Base-by-base conservation (phyloP, 2,797 vertebrate genomes). In the Rhabdophis nuchalis region DNA sequence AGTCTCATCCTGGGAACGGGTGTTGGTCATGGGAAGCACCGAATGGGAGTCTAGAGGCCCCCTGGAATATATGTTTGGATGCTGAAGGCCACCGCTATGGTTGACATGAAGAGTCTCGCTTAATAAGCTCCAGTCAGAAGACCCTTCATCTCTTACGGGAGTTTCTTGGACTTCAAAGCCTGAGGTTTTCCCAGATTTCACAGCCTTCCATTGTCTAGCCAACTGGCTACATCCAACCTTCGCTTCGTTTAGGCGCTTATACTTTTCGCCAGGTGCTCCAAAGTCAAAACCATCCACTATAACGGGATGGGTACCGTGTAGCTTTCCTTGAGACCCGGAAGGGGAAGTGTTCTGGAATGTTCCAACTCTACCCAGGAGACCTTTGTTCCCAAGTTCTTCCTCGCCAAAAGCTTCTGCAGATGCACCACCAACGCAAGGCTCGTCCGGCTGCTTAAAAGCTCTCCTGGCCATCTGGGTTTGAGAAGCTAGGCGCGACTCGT, bases 141-240 rank as follows among this genome's bases (percentile, higher is more conserved):
- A 97, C 46, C 95, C 95, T 77, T 96, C 97, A 11, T 98, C 98
- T 93, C 97, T 97, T 85, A 98, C 98, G 0, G 98, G 98, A 90
- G 97, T 88, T 93, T 98, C 98, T 93, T 96, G 96, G 61, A 97
- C 82, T 85, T 96, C 93, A 85, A 95, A 94, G 27, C 72, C 64
- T 52, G 89, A 91, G 61, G 89, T 93, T 68, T 90, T 94, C 89
- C 97, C 86, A 36, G 90, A 87, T 16, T 89, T 85, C 8, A 91
- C 85, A 90, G 90, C 85, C 91, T 94, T 96, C 32, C 88, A 54
- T 77, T 56, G 88, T 36, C 88, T 93, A 85, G 86, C 41, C 1
- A 93, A 86, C 41, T 94, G 96, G 56, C 90, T 90, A 16, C 90
- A 85, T 82, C 96, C 94, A 88, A 61, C 91, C 5, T 94, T 96